Base-by-base conservation (phyloP, 2,797 vertebrate genomes). In the Amniataba percoides region DNA sequence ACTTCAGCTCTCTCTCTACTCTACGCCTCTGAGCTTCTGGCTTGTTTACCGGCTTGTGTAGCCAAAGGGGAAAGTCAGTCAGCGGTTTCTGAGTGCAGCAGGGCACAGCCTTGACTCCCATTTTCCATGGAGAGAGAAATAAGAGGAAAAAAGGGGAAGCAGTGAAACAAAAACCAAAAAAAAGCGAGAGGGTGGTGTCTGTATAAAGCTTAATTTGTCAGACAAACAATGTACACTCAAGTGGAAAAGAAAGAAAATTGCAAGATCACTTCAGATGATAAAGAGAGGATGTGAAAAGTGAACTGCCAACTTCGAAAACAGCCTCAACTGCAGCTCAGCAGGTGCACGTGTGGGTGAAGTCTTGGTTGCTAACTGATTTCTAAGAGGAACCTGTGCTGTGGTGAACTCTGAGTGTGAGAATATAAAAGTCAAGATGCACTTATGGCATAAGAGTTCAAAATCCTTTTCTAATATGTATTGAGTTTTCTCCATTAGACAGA, bases 91-190 rank as follows among this genome's bases (percentile, higher is more conserved):
- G 10, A 31, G 27, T 52, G 51, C 10, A 74, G 43, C n/a, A 65
- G 16, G 51, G 15, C 40, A 73, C 7, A 79, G 66, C 21, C 34
- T 67, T 80, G 70, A 78, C 61, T 12, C 69, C 12, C 23, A 45
- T 86, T 91, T 92, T 93, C 83, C 86, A 86, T 5, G 21, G 15
- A 48, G 11, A 25, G 23, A 68, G 39, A 19, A 60, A 59, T 3
- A 36, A n/a, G 18, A n/a, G 15, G 23, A 18, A 18, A 43, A 46
- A 21, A 0, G 42, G 36, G 1, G 34, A 71, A 51, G 15, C 7
- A 16, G 53, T 34, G 34, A 46, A 72, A 57, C 10, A 25, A 27
- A 51, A 34, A 31, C 5, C 45, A 57, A 25, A 43, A 45, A 7
- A 56, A 51, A 71, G 1, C 13, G 5, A 48, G 11, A 31, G 1